Percentiles rank a stretch among this genome's conserved stretches.
Conservation (phyloP, 2,113 vertebrate species). For the Malurus elegans region DNA sequence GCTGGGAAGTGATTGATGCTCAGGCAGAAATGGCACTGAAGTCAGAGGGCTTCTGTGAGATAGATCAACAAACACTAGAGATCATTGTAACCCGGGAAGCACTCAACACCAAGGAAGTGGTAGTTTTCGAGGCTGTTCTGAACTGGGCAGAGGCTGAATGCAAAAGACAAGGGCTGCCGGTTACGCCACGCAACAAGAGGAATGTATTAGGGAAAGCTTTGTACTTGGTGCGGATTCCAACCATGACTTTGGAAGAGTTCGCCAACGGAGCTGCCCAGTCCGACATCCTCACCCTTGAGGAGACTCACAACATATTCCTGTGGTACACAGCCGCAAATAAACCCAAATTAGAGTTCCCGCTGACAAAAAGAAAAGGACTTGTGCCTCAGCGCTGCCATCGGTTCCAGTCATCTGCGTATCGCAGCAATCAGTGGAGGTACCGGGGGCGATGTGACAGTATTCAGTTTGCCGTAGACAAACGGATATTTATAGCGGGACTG, state of each 20-base stretch:
- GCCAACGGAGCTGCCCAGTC: slow-evolving; percentile 92
- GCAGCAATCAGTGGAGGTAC: slow-evolving; percentile 99
- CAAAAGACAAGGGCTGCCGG: slow-evolving; percentile 79
- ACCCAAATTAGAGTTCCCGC: slow-evolving; percentile 86
- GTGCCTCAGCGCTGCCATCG: slow-evolving; percentile 87
- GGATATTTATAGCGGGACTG: slow-evolving; percentile 91
- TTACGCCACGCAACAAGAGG: slow-evolving; percentile 81
- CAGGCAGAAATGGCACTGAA: slow-evolving; percentile 92
- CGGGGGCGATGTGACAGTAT: slow-evolving; percentile 96
- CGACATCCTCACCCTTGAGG: slow-evolving; percentile 91
- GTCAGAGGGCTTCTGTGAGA: slow-evolving; percentile 93
- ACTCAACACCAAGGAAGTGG: slow-evolving; percentile 90
- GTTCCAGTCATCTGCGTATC: slow-evolving; percentile 92
- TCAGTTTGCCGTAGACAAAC: slow-evolving; percentile 93
- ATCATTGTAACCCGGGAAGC: slow-evolving; percentile 90
- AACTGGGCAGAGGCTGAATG: slow-evolving; percentile 94
- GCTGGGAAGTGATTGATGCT: slow-evolving; percentile 98
- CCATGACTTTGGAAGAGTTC: slow-evolving; percentile 95
- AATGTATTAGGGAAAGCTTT: slow-evolving; percentile 86
- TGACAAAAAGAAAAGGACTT: slow-evolving; percentile 82
- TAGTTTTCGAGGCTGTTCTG: slow-evolving; percentile 89
- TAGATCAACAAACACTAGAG: slow-evolving; percentile 90
- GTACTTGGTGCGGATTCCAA: slow-evolving; percentile 88
- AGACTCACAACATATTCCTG: slow-evolving; percentile 91
- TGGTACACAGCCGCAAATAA: slow-evolving; percentile 96